Conservation (phyloP, 2,113 vertebrate species). For the Nycticebus coucang region DNA sequence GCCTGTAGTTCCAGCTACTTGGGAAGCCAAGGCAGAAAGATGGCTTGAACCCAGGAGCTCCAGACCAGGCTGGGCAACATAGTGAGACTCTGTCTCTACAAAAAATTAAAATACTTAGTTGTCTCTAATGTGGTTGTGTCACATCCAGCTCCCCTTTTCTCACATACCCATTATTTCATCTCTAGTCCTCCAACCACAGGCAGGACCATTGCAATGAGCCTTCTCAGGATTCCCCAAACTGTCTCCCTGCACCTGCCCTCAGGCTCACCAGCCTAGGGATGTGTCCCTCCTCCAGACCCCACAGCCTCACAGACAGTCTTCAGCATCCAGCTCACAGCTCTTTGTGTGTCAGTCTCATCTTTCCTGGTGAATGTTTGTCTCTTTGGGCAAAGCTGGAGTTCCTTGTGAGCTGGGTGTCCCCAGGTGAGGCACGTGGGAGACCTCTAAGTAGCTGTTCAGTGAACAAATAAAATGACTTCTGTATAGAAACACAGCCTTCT, state of each 20-base stretch:
- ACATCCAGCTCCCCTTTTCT: not conserved
- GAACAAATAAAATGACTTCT: not conserved
- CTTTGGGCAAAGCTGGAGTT: not conserved
- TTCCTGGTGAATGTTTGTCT: not conserved
- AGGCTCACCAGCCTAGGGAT: not conserved
- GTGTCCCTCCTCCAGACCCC: not conserved
- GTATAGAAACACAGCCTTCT: not conserved
- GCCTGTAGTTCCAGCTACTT: too few relatives aligned
- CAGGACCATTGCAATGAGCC: not conserved
- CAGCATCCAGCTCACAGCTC: not conserved
- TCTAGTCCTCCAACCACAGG: too few relatives aligned
- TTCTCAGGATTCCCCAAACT: not conserved
- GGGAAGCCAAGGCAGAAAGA: too few relatives aligned
- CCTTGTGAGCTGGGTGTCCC: not conserved
- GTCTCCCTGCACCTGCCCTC: not conserved
- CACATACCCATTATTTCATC: accelerated
- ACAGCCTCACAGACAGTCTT: not conserved
- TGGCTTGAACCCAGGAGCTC: too few relatives aligned
- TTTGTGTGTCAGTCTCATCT: not conserved
- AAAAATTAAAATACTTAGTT: not conserved
- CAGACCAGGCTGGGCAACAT: too few relatives aligned
- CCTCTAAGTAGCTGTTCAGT: not conserved
- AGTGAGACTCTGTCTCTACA: too few relatives aligned
- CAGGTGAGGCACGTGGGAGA: accelerated
- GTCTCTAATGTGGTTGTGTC: not conserved